A percentile compares a stretch with the other conserved stretches of the same genome.
These are phyloP conservation scores for Gymnocypris eckloni DNA, from an alignment of 2,797 vertebrate genomes.

Conservation along the genomic window DNA sequence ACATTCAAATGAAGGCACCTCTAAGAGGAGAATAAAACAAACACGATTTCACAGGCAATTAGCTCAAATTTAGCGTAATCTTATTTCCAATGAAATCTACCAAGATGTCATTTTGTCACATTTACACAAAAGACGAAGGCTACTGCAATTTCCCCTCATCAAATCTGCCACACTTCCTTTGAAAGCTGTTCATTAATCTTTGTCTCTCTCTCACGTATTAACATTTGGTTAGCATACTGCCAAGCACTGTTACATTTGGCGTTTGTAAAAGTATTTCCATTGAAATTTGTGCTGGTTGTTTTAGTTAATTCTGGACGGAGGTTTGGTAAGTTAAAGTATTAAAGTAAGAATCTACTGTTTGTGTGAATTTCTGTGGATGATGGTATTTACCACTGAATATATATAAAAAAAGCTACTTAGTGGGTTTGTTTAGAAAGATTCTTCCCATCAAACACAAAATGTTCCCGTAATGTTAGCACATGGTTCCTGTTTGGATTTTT, in stretches of 20 bases:
- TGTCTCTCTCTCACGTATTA: not conserved
- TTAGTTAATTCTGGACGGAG: not conserved
- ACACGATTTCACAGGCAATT: conserved; percentile 45
- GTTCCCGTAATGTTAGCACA: not conserved
- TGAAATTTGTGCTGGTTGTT: not conserved
- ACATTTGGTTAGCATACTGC: conserved; percentile 5
- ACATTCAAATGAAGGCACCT: conserved; percentile 37
- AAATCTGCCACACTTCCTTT: not conserved
- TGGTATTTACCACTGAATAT: not conserved
- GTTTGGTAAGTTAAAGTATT: not conserved
- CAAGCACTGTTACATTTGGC: not conserved
- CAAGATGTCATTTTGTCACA: conserved; percentile 29
- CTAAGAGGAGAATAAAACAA: conserved; percentile 39
- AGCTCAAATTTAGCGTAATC: conserved; percentile 21
- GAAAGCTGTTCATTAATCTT: conserved; percentile 30
- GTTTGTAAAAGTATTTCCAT: not conserved
- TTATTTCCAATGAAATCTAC: conserved; percentile 6
- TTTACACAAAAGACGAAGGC: conserved; percentile 40
- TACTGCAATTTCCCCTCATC: conserved; percentile 13
- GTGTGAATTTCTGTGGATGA: not conserved
- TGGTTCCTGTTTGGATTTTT: too few species aligned
- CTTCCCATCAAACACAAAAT: not conserved
- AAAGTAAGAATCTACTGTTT: not conserved
- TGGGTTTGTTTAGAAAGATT: not conserved
- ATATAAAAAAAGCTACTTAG: not conserved